phyloP scores from a whole-genome alignment of 2,888 invertebrate species.

The Fragum sueziense region DNA sequence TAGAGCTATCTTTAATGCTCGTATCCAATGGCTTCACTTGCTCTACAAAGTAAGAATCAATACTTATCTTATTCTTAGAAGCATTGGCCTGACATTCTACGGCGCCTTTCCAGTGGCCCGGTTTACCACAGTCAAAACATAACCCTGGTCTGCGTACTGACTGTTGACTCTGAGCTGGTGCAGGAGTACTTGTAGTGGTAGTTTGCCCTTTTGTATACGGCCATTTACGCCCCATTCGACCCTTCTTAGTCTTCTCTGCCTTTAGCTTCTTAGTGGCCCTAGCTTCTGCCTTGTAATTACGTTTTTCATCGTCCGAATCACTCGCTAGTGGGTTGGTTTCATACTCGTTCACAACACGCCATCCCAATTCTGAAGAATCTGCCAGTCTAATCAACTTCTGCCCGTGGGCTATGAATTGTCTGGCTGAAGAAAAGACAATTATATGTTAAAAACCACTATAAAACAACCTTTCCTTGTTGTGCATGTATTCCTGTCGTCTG shows the following conservation, averaged over 20 bases:
- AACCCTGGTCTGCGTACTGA: slow-evolving; percentile 21
- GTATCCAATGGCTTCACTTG: no score
- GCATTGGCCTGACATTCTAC: slow-evolving; percentile 25
- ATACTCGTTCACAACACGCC: no score
- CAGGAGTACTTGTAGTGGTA: not conserved
- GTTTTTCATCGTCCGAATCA: slow-evolving; percentile 27
- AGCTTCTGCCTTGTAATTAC: slow-evolving; percentile 29
- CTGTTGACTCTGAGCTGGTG: not conserved
- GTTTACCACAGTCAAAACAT: slow-evolving; percentile 38
- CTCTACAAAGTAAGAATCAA: not conserved
- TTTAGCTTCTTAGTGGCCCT: slow-evolving; percentile 27
- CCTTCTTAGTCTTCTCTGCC: slow-evolving; percentile 2
- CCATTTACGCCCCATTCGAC: not conserved
- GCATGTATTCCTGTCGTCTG: no score
- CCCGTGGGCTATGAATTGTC: no score
- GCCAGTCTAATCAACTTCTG: no score
- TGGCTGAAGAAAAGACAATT: no score
- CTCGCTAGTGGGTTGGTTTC: slow-evolving; percentile 19
- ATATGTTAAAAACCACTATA: no score
- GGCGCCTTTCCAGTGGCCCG: slow-evolving; percentile 43
- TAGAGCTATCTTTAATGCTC: no score
- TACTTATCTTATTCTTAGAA: slow-evolving; percentile 37
- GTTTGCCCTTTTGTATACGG: slow-evolving; percentile 3
- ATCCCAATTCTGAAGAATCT: no score
- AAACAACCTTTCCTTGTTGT: no score